These are phyloP conservation scores for Campoplex capitator DNA, from an alignment of 2,888 invertebrate species.

Conservation along the genomic window DNA sequence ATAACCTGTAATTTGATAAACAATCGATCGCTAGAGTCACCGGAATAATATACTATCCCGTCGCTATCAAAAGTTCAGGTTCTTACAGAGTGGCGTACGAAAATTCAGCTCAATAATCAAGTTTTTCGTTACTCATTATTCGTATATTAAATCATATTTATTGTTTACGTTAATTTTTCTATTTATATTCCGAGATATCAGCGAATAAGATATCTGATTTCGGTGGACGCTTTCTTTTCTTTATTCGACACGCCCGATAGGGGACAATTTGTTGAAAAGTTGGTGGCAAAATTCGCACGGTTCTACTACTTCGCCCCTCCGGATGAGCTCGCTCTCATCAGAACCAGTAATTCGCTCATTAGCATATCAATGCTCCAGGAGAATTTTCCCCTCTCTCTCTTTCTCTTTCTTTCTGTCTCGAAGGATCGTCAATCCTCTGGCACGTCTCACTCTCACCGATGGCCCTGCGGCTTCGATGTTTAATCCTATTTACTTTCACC, in stretches of 20 bases:
- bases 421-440: conserved; percentile 5
- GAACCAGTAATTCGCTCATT: conserved; percentile 62
- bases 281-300: background rate
- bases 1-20: conserved; percentile 61
- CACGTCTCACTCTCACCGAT: conserved; percentile 36
- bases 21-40: conserved; percentile 54
- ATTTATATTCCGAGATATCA: background rate
- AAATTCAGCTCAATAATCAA: background rate
- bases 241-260: background rate
- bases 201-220: background rate
- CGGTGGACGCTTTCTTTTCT: background rate
- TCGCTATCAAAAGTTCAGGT: background rate
- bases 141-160: background rate
- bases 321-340: conserved; percentile 51
- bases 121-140: background rate
- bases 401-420: background rate
- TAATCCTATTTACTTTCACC: conserved; percentile 71
- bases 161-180: no score
- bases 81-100: background rate
- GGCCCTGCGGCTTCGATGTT: conserved; percentile 66
- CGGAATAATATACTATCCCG: conserved; percentile 34
- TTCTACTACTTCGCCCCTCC: background rate
- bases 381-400: conserved; percentile 17
- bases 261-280: conserved; percentile 25
- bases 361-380: conserved; percentile 58